Base-by-base conservation (phyloP, 2,113 vertebrate species). In the Noturus placidus region DNA sequence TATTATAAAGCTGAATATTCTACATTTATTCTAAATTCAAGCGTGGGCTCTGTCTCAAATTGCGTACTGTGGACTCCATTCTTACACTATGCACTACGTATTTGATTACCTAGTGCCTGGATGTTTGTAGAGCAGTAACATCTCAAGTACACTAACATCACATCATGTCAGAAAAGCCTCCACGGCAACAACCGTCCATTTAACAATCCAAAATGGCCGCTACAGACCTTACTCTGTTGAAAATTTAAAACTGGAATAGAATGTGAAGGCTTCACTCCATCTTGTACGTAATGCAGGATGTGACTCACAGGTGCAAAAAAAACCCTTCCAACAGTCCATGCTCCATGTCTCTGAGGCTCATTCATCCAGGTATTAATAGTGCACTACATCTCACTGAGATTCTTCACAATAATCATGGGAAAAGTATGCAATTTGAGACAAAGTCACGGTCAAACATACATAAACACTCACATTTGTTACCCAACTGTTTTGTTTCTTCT, bases 391-490 rank as follows among this genome's bases (percentile, higher is more conserved):
- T 79, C 76, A 54, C 46, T 30, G 46, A 52, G 50, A n/a, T 30
- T 78, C 77, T 54, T 33, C 13, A 22, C 52, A 33, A 35, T 8
- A 4, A 30, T 80, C 78, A 13, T 30, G 59, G 19, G 13, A n/a
- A 46, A 30, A 61, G 38, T 42, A 50, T 76, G 42, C 5, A 13
- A 77, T 77, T n/a, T 15, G 25, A 52, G 74, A 77, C 38, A 74
- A 56, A 86, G 52, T 52, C 38, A 77, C 22, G 27, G 74, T 86
- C 46, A 69, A 54, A 54, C 27, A 42, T 56, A 86, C 22, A 38
- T 27, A 69, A 67, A 85, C 54, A 50, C 50, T 72, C 5, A 72
- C 5, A 57, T 52, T 42, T 74, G 35, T 61, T 65, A 61, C 42
- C 46, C 25, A 81, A 63, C 13, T 61, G 25, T 50, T 61, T 27